Conservation (phyloP, 2,888 invertebrate genomes). For the Drosophila cracens region DNA sequence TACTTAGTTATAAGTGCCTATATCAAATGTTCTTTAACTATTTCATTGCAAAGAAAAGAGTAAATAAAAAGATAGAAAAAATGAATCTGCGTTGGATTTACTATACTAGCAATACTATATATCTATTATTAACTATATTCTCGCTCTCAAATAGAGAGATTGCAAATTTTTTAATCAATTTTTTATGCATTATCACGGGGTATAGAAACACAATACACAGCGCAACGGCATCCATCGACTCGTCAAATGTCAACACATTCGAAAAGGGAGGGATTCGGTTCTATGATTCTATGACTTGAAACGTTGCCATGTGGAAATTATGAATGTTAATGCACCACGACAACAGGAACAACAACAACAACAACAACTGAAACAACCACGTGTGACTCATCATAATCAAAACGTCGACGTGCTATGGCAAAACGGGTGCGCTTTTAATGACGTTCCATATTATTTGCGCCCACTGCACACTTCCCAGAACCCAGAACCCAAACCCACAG, state of each 20-base stretch:
- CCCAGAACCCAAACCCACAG: conserved; percentile 4
- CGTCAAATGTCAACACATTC: conserved; percentile 63
- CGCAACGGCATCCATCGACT: conserved; percentile 22
- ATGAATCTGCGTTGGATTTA: too few species aligned
- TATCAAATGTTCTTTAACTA: not conserved
- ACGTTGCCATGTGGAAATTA: conserved; percentile 74
- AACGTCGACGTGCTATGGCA: conserved; percentile 26
- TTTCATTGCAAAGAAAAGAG: too few species aligned
- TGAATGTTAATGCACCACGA: conserved; percentile 72
- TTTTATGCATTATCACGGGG: not conserved
- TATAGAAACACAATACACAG: conserved; percentile 6
- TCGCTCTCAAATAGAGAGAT: too few species aligned
- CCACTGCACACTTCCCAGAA: conserved; percentile 62
- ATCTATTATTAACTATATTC: too few species aligned
- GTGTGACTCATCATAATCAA: conserved; percentile 81
- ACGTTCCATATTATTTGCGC: conserved; percentile 73
- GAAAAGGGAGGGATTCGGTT: conserved; percentile 5
- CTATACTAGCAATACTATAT: too few species aligned
- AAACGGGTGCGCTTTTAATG: conserved; percentile 74
- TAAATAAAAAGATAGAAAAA: too few species aligned
- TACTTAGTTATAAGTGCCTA: not conserved
- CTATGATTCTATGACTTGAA: conserved; percentile 33
- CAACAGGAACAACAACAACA: conserved; percentile 23
- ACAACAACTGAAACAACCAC: conserved; percentile 40
- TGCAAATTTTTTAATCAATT: not conserved